Evolutionary conservation across 2,797 vertebrate species (phyloP).

Genomic region (Hipposideros larvatus): DNA sequence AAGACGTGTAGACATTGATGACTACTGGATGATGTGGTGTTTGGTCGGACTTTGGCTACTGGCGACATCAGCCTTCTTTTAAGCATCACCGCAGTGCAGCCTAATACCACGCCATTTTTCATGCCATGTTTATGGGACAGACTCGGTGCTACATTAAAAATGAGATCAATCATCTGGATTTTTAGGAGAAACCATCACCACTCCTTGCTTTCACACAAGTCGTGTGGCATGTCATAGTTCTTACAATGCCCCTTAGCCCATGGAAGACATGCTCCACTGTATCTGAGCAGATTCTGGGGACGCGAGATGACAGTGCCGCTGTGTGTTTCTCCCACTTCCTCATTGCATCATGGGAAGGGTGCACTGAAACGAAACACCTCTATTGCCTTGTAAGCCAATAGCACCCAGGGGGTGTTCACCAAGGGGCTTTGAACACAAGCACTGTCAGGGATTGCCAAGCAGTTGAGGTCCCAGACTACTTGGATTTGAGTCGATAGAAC

Average conservation of each 20-base stretch:
- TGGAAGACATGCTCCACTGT: accelerated
- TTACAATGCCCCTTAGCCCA: accelerated
- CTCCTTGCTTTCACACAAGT: neutral
- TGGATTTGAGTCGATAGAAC: neutral
- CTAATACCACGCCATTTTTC: accelerated
- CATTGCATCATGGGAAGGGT: neutral
- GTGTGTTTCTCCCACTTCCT: neutral
- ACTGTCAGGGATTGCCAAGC: neutral
- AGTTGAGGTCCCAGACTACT: neutral
- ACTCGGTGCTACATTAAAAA: neutral
- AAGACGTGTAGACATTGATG: accelerated
- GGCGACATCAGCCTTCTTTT: neutral
- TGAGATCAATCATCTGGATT: neutral
- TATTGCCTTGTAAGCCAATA: neutral
- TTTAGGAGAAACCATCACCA: neutral
- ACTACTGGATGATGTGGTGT: accelerated
- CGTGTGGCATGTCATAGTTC: neutral
- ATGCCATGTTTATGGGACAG: accelerated
- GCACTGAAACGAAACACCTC: constrained; percentile 24
- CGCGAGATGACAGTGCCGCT: accelerated
- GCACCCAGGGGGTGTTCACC: neutral
- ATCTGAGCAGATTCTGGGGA: neutral
- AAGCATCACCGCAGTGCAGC: neutral
- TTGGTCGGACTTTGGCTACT: neutral
- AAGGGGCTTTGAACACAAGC: neutral